Conservation (phyloP, 2,797 vertebrate genomes). For the Molossus molossus region DNA sequence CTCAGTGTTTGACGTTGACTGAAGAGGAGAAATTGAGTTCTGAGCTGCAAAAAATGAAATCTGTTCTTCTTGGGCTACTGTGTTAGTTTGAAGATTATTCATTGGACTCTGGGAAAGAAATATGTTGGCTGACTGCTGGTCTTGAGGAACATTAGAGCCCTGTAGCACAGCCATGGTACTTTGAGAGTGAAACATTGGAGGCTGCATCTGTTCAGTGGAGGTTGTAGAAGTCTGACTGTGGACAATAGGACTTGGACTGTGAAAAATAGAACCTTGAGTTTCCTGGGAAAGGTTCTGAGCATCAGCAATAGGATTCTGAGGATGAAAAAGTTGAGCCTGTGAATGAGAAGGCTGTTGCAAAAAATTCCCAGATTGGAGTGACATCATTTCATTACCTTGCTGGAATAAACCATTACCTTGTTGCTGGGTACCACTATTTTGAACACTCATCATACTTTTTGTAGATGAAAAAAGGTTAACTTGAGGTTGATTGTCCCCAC, state of each 20-base stretch:
- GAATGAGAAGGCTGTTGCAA: conserved; percentile 96
- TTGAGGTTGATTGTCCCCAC: conserved; percentile 90
- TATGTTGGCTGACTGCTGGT: conserved; percentile 94
- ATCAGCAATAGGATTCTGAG: conserved; percentile 93
- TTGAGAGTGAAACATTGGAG: conserved; percentile 94
- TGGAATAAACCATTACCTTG: conserved; percentile 95
- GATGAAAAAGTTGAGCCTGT: conserved; percentile 95
- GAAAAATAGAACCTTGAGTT: conserved; percentile 94
- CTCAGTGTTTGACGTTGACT: conserved; percentile 92
- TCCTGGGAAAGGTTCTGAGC: conserved; percentile 92
- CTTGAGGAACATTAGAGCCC: conserved; percentile 92
- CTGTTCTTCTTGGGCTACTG: conserved; percentile 93
- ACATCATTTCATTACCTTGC: conserved; percentile 95
- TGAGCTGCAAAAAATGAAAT: conserved; percentile 92
- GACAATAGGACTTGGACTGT: conserved; percentile 90
- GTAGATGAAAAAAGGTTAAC: conserved; percentile 94
- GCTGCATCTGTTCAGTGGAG: conserved; percentile 96
- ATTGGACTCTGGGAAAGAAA: conserved; percentile 95
- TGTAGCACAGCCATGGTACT: conserved; percentile 94
- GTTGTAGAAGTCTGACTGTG: conserved; percentile 93
- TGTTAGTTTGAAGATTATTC: conserved; percentile 89
- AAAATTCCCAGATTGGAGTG: conserved; percentile 95
- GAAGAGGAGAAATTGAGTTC: conserved; percentile 94
- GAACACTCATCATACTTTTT: conserved; percentile 91
- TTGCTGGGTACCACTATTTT: conserved; percentile 91